Percentiles rank a stretch among this genome's conserved stretches.
Evolutionary conservation across 2,113 vertebrate genomes (phyloP).

Genomic region (Orycteropus afer): DNA sequence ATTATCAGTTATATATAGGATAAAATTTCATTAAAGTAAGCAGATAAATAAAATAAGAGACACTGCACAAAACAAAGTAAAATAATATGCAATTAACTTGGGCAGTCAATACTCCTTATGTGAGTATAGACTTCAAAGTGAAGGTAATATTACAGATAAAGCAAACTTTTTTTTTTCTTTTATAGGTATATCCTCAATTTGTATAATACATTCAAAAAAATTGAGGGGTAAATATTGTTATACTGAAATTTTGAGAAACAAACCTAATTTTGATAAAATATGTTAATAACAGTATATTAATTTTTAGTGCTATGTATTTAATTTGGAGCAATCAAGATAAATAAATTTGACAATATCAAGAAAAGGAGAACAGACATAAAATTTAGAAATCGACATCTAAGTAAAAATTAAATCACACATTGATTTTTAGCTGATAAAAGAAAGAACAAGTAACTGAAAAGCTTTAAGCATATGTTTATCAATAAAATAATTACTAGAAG

Average conservation of each 20-base stretch:
- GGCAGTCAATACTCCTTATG: background rate
- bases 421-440: background rate
- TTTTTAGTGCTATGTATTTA: background rate
- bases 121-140: background rate
- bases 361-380: background rate
- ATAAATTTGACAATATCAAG: background rate
- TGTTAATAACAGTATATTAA: background rate
- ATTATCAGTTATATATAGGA: background rate
- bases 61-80: background rate
- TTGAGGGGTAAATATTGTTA: background rate
- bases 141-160: background rate
- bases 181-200: background rate
- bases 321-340: background rate
- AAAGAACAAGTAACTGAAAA: background rate
- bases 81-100: background rate
- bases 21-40: background rate
- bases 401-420: background rate
- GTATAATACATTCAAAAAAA: background rate
- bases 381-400: background rate
- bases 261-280: background rate
- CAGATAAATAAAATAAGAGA: background rate
- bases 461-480: background rate
- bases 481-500: background rate
- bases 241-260: background rate
- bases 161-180: background rate